Base-by-base conservation (phyloP, 2,888 invertebrate genomes). In the Argyresthia goedartella region DNA sequence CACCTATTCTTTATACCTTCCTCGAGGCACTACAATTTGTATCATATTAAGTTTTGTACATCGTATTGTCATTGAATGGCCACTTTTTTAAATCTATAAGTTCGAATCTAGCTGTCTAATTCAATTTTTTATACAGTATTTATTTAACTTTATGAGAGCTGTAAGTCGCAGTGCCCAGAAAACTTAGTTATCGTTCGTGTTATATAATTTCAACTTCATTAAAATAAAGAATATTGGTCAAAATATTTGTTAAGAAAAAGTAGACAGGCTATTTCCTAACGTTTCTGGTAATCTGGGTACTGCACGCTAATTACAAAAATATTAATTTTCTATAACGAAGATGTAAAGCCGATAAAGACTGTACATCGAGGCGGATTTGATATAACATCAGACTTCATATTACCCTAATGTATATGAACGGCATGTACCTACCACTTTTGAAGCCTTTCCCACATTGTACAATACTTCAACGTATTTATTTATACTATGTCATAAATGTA, bases 91-190 rank as follows among this genome's bases (percentile, higher is more conserved):
- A 64, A 60, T 61, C 64, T 64, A 65, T 56, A 55, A 57, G 55
- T 58, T 62, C 59, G 57, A 57, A 63, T 56, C 60, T 62, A 69
- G 66, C 69, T 69, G 69, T 66, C 66, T 67, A 64, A 57, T 54
- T 50, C 8, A 9, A 15, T 6, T 15, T n/a, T n/a, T n/a, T 15
- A 15, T 15, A 14, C 14, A 44, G 1, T 44, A 44, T 14, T 44
- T 44, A 6, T 6, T 25, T 25, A 25, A 25, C 25, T 25, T 25
- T 25, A 25, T 25, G 25, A 25, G 25, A 25, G 25, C 25, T 25
- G 25, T 25, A 25, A 25, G 25, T 25, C 25, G 25, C 25, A 25
- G 25, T 25, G 25, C 25, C 25, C 25, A 25, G 25, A 25, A 25
- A 6, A 25, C 25, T 25, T 25, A 25, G 25, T 25, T 25, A 25